These are phyloP conservation scores for Phrynosoma platyrhinos DNA, from an alignment of 2,113 vertebrate genomes.

Conservation along the genomic window DNA sequence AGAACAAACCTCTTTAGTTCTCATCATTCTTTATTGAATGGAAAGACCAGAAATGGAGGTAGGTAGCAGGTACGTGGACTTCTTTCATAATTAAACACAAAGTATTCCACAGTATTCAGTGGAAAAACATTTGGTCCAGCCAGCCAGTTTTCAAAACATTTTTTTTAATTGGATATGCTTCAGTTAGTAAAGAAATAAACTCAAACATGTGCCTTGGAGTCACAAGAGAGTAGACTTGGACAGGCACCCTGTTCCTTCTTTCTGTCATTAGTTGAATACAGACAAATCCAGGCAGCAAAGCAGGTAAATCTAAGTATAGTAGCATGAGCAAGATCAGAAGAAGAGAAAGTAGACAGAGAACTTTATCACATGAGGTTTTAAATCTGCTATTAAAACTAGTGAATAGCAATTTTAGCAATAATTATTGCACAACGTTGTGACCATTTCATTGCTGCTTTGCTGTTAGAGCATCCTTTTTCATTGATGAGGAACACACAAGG, in stretches of 20 bases:
- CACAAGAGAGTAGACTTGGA: background rate
- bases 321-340: background rate
- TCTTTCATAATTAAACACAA: background rate
- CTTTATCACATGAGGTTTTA: too few relatives aligned
- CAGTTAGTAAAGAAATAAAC: background rate
- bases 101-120: background rate
- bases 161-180: background rate
- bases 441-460: too few relatives aligned
- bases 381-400: too few relatives aligned
- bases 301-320: background rate
- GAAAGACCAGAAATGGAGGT: background rate
- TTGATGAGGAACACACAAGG: too few relatives aligned
- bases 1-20: background rate
- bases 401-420: too few relatives aligned
- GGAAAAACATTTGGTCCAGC: background rate
- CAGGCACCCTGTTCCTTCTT: background rate
- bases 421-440: too few relatives aligned
- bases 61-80: background rate
- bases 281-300: background rate
- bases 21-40: background rate
- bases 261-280: background rate
- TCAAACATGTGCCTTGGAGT: background rate
- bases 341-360: background rate
- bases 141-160: background rate
- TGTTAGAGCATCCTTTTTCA: too few relatives aligned